Evolutionary conservation across 2,797 vertebrate genomes (phyloP).

Genomic region (Hybognathus amarus): DNA sequence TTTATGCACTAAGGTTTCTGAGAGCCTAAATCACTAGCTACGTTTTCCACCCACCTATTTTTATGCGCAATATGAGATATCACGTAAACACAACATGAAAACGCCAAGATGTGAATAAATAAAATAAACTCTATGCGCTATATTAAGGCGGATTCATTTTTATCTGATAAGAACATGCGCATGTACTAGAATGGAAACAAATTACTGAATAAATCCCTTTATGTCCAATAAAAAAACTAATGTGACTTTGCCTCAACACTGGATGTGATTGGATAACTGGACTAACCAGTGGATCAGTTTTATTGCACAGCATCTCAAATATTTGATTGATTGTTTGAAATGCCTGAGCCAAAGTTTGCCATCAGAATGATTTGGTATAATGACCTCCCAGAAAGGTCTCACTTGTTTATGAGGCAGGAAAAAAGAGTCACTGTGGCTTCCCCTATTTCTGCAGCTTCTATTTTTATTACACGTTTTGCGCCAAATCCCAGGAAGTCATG

Average conservation of each 20-base stretch:
- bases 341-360: too few relatives aligned
- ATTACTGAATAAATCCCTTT: too few relatives aligned
- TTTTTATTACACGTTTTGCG: background rate
- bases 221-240: too few relatives aligned
- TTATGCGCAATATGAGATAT: background rate
- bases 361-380: background rate
- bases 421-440: background rate
- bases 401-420: too few relatives aligned
- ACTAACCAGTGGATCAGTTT: too few relatives aligned
- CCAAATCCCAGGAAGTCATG: background rate
- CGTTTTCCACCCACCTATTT: background rate
- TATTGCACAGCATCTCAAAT: too few relatives aligned
- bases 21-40: background rate
- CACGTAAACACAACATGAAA: too few relatives aligned
- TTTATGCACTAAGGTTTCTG: background rate
- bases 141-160: background rate
- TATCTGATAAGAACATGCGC: background rate
- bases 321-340: too few relatives aligned
- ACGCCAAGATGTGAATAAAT: background rate
- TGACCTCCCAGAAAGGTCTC: too few relatives aligned
- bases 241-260: too few relatives aligned
- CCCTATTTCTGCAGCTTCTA: background rate
- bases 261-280: background rate
- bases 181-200: background rate
- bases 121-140: background rate